Percentiles rank a stretch among this genome's conserved stretches.
These are phyloP conservation scores for Takifugu ocellatus DNA, from an alignment of 2,797 vertebrate species.

Conservation along the genomic window DNA sequence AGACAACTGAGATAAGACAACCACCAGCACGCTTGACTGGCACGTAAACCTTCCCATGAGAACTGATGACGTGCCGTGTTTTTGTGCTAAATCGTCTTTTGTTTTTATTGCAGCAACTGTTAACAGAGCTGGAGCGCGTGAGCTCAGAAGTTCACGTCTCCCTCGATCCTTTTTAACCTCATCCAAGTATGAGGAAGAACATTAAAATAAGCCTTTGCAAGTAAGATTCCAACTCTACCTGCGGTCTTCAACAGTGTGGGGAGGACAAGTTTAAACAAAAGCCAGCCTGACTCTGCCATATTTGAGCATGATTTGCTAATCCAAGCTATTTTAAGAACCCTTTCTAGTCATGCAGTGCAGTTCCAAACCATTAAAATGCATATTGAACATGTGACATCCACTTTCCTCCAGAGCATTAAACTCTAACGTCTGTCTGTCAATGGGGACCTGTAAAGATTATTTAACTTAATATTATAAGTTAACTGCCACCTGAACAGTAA, in stretches of 20 bases:
- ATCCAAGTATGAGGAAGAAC: no score
- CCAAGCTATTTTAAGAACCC: not conserved
- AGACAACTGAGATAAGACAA: constrained; percentile 24
- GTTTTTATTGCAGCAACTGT: constrained; percentile 25
- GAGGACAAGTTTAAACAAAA: no score
- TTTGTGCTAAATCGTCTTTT: constrained; percentile 7
- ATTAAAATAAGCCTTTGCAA: no score
- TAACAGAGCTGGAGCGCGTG: constrained; percentile 16
- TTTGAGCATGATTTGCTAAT: not conserved
- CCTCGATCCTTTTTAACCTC: constrained; percentile 7
- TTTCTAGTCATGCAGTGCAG: not conserved
- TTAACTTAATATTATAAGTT: not conserved
- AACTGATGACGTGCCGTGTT: constrained; percentile 32
- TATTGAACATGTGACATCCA: constrained; percentile 1
- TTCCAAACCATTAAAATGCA: not conserved
- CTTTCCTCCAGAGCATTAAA: not conserved
- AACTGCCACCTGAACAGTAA: not conserved
- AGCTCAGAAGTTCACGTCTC: constrained; percentile 20
- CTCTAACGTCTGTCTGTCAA: not conserved
- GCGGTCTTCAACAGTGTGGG: no score
- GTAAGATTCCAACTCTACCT: no score
- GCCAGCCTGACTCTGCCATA: not conserved
- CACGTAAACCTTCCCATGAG: constrained; percentile 30
- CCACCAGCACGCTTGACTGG: constrained; percentile 5
- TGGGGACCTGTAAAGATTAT: constrained; percentile 10